Base-by-base conservation (phyloP, 2,888 invertebrate genomes). In the Drosophila atripex region DNA sequence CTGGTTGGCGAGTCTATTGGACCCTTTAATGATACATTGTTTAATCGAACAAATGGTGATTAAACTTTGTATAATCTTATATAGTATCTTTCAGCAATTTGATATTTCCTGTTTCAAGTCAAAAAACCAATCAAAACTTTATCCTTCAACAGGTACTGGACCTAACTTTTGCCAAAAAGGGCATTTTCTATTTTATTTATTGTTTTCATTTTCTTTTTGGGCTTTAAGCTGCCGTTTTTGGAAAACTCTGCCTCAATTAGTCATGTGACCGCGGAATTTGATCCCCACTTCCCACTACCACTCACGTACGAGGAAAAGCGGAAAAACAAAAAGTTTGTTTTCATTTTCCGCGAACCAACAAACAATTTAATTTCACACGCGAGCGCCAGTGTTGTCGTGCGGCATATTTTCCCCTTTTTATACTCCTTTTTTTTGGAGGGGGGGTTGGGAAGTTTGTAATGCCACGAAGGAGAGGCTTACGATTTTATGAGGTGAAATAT, bases 321-420 rank as follows among this genome's bases (percentile, higher is more conserved):
- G 53, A 66, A 57, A 50, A 59, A 58, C 56, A 58, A 65, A 63
- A 70, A 70, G 57, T 86, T 72, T 84, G 73, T 84, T 86, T 84
- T 77, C 77, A 78, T 74, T 83, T 84, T 84, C 63, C 77, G 77
- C 84, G 84, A 83, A 66, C 71, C 83, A 83, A 83, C 80, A 83
- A 86, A 83, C 83, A 83, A 83, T 83, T 83, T 83, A 83, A 86
- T 83, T 83, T 83, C 86, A 88, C 88, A 88, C 83, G 83, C 86
- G 88, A 83, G 75, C 88, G 88, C 64, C 86, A 86, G 88, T 83
- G 86, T 86, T 82, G 83, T 86, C 88, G 82, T 88, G 82, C 82
- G 79, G 88, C 88, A 83, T 82, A 73, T 77, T 43, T 43, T 21
- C 11, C 43, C 21, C 12, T 21, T 43, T 43, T 43, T 6, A 18